These are phyloP conservation scores for Dipodomys ordii DNA, from an alignment of 2,113 vertebrate genomes.

Conservation along the genomic window DNA sequence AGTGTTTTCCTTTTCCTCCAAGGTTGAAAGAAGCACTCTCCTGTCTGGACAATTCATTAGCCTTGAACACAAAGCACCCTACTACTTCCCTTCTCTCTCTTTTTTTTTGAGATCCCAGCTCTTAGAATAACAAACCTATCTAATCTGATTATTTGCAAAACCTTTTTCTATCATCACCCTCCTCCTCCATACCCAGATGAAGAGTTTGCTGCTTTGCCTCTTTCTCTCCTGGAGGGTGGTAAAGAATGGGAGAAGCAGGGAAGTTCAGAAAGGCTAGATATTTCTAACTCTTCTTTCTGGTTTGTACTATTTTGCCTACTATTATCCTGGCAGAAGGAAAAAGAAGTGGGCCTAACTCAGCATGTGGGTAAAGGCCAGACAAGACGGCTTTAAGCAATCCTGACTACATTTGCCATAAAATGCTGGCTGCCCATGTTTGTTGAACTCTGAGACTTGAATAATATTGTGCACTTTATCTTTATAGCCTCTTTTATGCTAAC, in stretches of 20 bases:
- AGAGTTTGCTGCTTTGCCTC: not conserved
- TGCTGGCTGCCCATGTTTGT: constrained; percentile 40
- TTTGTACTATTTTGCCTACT: not conserved
- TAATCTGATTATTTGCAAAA: not conserved
- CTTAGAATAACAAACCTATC: not conserved
- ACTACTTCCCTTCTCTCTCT: not conserved
- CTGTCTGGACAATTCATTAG: not conserved
- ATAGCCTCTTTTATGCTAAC: constrained; percentile 80
- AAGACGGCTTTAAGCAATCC: not conserved
- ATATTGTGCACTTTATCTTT: constrained; percentile 81
- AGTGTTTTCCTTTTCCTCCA: not conserved
- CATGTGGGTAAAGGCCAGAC: not conserved
- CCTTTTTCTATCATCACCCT: not conserved
- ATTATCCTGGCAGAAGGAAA: not conserved
- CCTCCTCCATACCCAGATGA: not conserved
- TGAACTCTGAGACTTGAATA: constrained; percentile 70
- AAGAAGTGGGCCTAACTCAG: not conserved
- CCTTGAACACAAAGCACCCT: too few species aligned
- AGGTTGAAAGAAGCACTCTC: not conserved
- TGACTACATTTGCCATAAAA: constrained; percentile 34
- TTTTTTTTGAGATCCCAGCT: not conserved
- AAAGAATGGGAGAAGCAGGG: not conserved
- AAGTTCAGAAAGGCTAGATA: not conserved
- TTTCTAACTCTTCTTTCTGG: not conserved
- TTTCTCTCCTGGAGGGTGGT: not conserved